Evolutionary conservation across 2,888 invertebrate genomes (phyloP).

Genomic region (Argyresthia albistria): DNA sequence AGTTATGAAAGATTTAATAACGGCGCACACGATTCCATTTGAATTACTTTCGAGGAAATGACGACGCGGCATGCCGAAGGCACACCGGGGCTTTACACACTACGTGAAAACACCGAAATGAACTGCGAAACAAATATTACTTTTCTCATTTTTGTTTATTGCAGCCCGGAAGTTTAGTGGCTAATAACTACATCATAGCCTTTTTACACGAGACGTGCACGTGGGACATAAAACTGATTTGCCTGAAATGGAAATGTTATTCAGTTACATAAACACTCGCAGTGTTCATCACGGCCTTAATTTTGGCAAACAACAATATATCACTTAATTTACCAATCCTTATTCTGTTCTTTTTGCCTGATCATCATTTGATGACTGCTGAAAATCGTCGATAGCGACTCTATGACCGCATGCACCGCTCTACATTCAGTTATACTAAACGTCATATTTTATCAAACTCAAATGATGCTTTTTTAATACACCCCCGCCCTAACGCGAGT

Average conservation of each 20-base stretch:
- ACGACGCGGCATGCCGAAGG: conserved; percentile 54
- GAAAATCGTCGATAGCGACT: no score
- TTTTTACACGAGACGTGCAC: not conserved
- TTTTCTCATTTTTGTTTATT: conserved; percentile 14
- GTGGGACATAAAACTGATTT: no score
- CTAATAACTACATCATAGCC: not conserved
- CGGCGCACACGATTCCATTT: conserved; percentile 72
- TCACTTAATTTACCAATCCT: no score
- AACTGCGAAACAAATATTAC: conserved; percentile 41
- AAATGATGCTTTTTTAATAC: not conserved
- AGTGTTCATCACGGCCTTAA: no score
- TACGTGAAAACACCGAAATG: conserved; percentile 29
- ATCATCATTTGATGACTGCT: no score
- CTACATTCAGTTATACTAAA: not conserved
- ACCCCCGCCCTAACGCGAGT: not conserved
- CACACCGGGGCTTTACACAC: conserved; percentile 27
- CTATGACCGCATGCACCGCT: no score
- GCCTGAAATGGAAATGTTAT: no score
- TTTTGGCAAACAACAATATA: no score
- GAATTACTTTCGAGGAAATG: conserved; percentile 72
- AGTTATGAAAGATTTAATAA: conserved; percentile 74
- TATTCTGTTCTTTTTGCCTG: no score
- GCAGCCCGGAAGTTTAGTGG: not conserved
- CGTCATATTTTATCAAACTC: not conserved
- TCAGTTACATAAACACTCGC: no score